Evolutionary conservation across 2,888 invertebrate genomes (phyloP).

Genomic region (Drosophila antonietae): DNA sequence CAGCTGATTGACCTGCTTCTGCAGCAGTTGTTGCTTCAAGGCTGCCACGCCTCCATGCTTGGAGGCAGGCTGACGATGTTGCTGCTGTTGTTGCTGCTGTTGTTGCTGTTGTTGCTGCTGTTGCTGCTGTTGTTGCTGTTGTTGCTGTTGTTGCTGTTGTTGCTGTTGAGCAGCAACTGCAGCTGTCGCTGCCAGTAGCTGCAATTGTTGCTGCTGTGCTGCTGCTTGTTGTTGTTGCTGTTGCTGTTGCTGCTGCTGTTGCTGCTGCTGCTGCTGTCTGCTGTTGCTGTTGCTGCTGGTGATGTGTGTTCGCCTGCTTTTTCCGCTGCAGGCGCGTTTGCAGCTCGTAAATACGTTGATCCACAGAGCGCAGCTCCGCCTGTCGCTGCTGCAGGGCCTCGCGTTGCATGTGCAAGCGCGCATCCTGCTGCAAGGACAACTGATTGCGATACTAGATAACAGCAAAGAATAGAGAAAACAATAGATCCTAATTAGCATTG

Average conservation of each 20-base stretch:
- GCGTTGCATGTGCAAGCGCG: conserved; percentile 94
- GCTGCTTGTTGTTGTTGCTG: conserved; percentile 50
- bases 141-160: conserved; percentile 59
- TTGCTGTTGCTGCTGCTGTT: conserved; percentile 54
- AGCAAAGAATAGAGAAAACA: conserved; percentile 5
- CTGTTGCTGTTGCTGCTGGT: conserved; percentile 74
- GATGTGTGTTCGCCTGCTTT: conserved; percentile 87
- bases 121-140: conserved; percentile 36
- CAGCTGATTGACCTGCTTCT: conserved; percentile 76
- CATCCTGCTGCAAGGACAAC: conserved; percentile 97
- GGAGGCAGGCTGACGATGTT: conserved; percentile 49
- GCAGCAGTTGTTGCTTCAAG: conserved; percentile 79
- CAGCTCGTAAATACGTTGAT: conserved; percentile 96
- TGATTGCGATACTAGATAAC: conserved; percentile 95
- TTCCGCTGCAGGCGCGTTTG: conserved; percentile 96
- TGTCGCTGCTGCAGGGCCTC: conserved; percentile 94
- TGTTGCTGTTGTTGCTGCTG: conserved; percentile 67
- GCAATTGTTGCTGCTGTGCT: conserved; percentile 57
- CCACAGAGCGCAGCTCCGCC: conserved; percentile 96
- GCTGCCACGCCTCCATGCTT: conserved; percentile 79
- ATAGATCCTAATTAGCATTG: conserved; percentile 8
- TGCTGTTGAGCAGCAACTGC: conserved; percentile 34
- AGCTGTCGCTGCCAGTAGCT: conserved; percentile 62
- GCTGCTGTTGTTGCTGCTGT: conserved; percentile 34
- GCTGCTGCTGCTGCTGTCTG: conserved; percentile 52